These are phyloP conservation scores for Nemurella pictetii DNA, from an alignment of 2,888 invertebrate genomes.

Conservation along the genomic window DNA sequence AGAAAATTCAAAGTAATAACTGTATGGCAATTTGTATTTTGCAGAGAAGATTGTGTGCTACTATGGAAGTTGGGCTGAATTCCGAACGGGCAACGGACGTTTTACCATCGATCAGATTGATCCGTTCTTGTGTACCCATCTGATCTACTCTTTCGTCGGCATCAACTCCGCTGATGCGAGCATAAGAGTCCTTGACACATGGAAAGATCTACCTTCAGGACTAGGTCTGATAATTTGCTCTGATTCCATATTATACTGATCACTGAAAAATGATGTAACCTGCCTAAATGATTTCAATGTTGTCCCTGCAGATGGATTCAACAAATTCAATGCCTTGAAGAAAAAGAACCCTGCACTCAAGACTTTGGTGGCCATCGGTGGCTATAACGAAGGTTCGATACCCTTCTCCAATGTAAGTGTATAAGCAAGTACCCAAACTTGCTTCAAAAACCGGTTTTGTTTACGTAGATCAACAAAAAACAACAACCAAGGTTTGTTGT, in stretches of 20 bases:
- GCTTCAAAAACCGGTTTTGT: too few relatives aligned
- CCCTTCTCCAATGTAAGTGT: background rate
- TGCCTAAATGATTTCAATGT: background rate
- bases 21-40: too few relatives aligned
- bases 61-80: slow-evolving; percentile 34
- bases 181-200: slow-evolving; percentile 27
- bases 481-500: too few relatives aligned
- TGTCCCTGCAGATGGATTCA: background rate
- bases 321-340: background rate
- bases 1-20: too few relatives aligned
- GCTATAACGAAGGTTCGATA: background rate
- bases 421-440: too few relatives aligned
- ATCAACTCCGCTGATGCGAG: background rate
- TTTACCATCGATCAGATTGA: slow-evolving; percentile 30
- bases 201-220: slow-evolving; percentile 37
- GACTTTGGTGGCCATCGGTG: background rate
- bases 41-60: slow-evolving; percentile 31
- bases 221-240: slow-evolving; percentile 13
- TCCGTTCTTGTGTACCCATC: slow-evolving; percentile 33
- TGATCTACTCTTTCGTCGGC: slow-evolving; percentile 31
- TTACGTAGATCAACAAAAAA: too few relatives aligned
- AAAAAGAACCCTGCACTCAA: background rate
- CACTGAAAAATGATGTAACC: too few relatives aligned
- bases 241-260: too few relatives aligned
- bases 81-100: slow-evolving; percentile 26